These are phyloP conservation scores for Notoglanidium macrostoma DNA, from an alignment of 2,797 vertebrate species.

Conservation along the genomic window DNA sequence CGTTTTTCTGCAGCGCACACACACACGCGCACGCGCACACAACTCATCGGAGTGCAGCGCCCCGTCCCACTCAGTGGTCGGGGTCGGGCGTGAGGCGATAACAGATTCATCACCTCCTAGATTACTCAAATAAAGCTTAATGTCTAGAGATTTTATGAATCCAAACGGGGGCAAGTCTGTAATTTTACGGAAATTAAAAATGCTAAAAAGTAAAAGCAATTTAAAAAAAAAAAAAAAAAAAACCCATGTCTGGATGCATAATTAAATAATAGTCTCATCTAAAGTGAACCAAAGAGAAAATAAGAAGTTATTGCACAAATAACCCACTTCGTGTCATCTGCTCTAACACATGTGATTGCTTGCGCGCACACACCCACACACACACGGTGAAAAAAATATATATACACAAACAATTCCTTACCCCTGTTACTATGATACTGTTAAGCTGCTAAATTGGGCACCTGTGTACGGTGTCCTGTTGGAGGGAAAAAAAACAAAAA, in stretches of 20 bases:
- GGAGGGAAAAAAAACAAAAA: neutral
- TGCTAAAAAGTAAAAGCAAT: constrained; percentile 81
- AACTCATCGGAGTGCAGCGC: neutral
- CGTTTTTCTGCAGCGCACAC: neutral
- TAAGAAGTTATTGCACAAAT: constrained; percentile 92
- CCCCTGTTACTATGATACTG: constrained; percentile 33
- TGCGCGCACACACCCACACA: constrained; percentile 9
- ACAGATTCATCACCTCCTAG: neutral
- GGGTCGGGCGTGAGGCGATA: neutral
- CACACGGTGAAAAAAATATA: neutral
- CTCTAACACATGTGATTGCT: constrained; percentile 8
- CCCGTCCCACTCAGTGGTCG: constrained; percentile 5
- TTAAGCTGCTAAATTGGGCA: constrained; percentile 41
- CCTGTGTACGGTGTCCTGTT: constrained; percentile 58
- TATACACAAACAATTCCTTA: neutral
- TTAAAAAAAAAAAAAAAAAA: constrained; percentile 71
- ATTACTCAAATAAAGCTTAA: constrained; percentile 9
- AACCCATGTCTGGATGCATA: constrained; percentile 68
- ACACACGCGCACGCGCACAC: neutral
- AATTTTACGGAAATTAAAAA: constrained; percentile 80
- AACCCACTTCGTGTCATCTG: constrained; percentile 43
- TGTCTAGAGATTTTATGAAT: neutral
- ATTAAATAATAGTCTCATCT: constrained; percentile 84
- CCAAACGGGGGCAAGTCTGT: constrained; percentile 80
- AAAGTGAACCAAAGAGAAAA: constrained; percentile 61